Percentiles rank a stretch among this genome's conserved stretches.
phyloP scores from a whole-genome alignment of 2,797 vertebrate species.

The Capromys pilorides region DNA sequence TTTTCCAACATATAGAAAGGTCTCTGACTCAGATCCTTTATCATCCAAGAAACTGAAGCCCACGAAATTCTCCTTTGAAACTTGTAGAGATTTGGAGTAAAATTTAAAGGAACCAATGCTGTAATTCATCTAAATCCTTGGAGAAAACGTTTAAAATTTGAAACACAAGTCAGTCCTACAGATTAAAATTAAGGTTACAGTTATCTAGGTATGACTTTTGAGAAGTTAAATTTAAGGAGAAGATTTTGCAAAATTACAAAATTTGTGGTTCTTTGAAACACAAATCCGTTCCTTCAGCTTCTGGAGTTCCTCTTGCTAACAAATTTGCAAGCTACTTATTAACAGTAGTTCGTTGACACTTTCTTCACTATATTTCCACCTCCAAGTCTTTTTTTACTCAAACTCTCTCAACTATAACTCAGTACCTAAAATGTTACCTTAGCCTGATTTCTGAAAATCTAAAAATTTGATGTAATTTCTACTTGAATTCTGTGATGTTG shows the following conservation, averaged over 20 bases:
- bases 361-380: slow-evolving; percentile 65
- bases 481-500: slow-evolving; percentile 5
- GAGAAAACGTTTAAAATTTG: slow-evolving; percentile 24
- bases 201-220: slow-evolving; percentile 38
- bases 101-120: slow-evolving; percentile 34
- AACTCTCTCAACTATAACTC: slow-evolving; percentile 47
- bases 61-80: slow-evolving; percentile 31
- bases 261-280: slow-evolving; percentile 41
- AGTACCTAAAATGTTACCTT: slow-evolving; percentile 33
- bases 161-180: not conserved
- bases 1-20: not conserved
- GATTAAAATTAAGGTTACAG: slow-evolving; percentile 53
- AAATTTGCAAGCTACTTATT: slow-evolving; percentile 62
- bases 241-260: slow-evolving; percentile 27
- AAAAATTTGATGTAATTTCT: slow-evolving; percentile 55
- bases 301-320: slow-evolving; percentile 61
- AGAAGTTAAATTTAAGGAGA: slow-evolving; percentile 20
- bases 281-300: slow-evolving; percentile 50
- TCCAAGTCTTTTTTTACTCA: slow-evolving; percentile 62
- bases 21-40: not conserved
- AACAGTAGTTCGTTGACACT: slow-evolving; percentile 66
- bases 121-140: slow-evolving; percentile 37
- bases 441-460: slow-evolving; percentile 45
- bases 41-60: not conserved
- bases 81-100: slow-evolving; percentile 21